Evolutionary conservation across 2,888 invertebrate species (phyloP), one percentile per base, ranked within the genome.

Genomic region (Pharmacophagus antenor): DNA sequence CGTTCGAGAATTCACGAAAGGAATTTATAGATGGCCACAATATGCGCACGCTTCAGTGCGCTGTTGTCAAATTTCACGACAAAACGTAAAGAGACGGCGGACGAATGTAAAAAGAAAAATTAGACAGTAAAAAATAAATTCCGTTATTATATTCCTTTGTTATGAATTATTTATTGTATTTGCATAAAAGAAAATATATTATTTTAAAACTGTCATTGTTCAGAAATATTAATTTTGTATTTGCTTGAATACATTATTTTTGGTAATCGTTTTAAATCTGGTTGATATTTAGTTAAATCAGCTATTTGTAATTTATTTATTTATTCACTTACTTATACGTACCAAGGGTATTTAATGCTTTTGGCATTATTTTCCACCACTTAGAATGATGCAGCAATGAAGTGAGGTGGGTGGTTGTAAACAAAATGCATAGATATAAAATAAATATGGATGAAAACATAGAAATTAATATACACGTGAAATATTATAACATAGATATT

Each of bases 1-100:
- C 21, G 51, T 53, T 58, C 21, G n/a, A 47, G 49, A 53, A 49
- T 42, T 58, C 7, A 42, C 27, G 18, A 27, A 31, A 55, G 22
- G 18, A 7, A 18, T 55, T 55, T 50, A 55, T 55, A n/a, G 59
- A 15, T 12, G 18, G 18, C 20, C 17, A 20, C 25, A 18, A 17
- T 41, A 55, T 27, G 42, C 50, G n/a, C n/a, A n/a, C n/a, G n/a
- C n/a, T 53, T 54, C 49, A 59, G 54, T 50, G 31, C 7, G 27
- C 55, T 50, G 46, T 60, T 60, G 55, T 60, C 18, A 50, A 55
- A 50, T 49, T 46, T 46, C 22, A 21, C 22, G 23, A 52, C 46
- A 17, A 55, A 51, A 59, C 59, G 54, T 51, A 46, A 55, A 49
- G n/a, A 27, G 17, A 57, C 46, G 46, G 55, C 50, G 31, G 59